Evolutionary conservation across 1,140 invertebrate species (phyloP).

Genomic region (Ceratina calcarata): DNA sequence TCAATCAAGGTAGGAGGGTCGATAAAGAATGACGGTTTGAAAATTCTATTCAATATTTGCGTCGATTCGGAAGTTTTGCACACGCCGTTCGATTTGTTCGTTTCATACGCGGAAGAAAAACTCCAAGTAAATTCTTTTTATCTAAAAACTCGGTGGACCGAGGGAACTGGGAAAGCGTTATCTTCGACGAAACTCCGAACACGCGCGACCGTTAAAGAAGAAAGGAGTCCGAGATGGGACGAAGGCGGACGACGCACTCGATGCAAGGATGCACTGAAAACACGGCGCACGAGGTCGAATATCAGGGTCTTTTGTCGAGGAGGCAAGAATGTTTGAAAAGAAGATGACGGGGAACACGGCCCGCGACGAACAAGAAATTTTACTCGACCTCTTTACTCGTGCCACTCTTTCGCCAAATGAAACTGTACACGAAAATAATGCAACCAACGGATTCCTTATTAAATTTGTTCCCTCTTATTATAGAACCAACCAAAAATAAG

Average conservation of each 20-base stretch:
- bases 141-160: not conserved
- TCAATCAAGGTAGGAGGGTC: no score
- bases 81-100: no score
- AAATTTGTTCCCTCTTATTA: not conserved
- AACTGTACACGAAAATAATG: conserved; percentile 17
- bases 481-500: no score
- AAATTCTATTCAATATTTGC: no score
- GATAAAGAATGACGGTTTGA: no score
- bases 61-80: no score
- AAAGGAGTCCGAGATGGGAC: not conserved
- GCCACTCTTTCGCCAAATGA: conserved; percentile 5
- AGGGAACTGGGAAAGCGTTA: not conserved
- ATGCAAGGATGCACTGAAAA: not conserved
- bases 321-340: conserved; percentile 9
- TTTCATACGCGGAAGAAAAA: not conserved
- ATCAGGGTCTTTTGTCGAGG: not conserved
- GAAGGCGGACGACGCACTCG: not conserved
- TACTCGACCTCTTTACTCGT: not conserved
- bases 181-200: not conserved
- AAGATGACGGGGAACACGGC: not conserved
- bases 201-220: not conserved
- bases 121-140: not conserved
- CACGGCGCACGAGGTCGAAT: conserved; percentile 18
- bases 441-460: not conserved
- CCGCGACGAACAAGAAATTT: conserved; percentile 24